Base-by-base conservation (phyloP, 2,797 vertebrate genomes). In the Lateolabrax maculatus region DNA sequence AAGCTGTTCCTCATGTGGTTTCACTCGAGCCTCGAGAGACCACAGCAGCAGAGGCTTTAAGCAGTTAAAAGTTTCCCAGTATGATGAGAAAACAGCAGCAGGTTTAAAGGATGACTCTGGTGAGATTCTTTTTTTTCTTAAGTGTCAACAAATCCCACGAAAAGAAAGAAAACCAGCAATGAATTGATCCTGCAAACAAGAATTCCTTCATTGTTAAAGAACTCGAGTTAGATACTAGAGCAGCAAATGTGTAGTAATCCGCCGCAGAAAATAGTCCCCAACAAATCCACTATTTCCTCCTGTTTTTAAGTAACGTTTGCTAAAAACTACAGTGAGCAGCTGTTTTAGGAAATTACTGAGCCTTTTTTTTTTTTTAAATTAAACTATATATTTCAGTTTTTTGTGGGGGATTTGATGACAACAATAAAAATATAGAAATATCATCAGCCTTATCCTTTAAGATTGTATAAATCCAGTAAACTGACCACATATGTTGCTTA, bases 21-120 rank as follows among this genome's bases (percentile, higher is more conserved):
- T 31, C 15, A 43, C 48, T 51, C 19, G 1, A 39, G 23, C 25
- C 51, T 19, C 1, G 8, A 63, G 36, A 29, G 29, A 21, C 12
- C 11, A 29, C 51, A 34, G 4, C 0, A 6, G 46, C 11, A 44
- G 55, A 51, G 27, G 1, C 11, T 57, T 16, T 19, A 49, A 44
- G 8, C 34, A 27, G 43, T 9, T 25, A 5, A 6, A 43, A n/a
- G 37, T 11, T 48, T 29, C 0, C 18, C 21, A 64, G 39, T 9
- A 10, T 16, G 34, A 61, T 43, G 19, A 69, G n/a, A 7, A 64
- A 64, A 48, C 36, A 58, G 58, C 46, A 49, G 65, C 51, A 31
- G 31, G 41, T 55, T 52, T 46, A 53, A 67, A 37, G 10, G 9
- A 10, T 5, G 11, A 21, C 6, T 43, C 63, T 25, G 36, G 7